Base-by-base conservation (phyloP, 2,113 vertebrate species). In the Syngnathoides biaculeatus region DNA sequence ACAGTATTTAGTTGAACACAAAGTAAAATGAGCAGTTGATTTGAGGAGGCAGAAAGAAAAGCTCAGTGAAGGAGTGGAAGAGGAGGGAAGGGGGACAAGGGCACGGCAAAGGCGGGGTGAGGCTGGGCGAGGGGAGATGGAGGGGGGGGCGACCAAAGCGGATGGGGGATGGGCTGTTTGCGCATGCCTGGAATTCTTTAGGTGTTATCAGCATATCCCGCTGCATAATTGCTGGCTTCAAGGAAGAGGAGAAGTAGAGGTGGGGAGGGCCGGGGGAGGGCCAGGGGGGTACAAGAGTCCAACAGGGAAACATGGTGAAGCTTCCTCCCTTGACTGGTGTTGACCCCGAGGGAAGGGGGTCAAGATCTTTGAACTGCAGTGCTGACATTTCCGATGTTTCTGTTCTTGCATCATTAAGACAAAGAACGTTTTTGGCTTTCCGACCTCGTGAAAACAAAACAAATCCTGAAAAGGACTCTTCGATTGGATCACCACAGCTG, bases 121-220 rank as follows among this genome's bases (percentile, higher is more conserved):
- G 61, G n/a, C n/a, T n/a, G n/a, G n/a, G n/a, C n/a, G n/a, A n/a
- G n/a, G n/a, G 64, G 73, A 48, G 48, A 27, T 65, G 27, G 38
- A 22, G 62, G 42, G 61, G 35, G 61, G 64, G 73, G 48, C 45
- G 26, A 68, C 67, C 61, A 17, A 15, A 79, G 75, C 74, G 68
- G 84, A 87, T 81, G 89, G 88, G 89, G 89, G 89, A 86, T 79
- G 88, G 90, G 88, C 84, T 90, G 87, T 89, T 89, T 87, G 87
- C 77, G 84, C 88, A 92, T 92, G 84, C 89, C 70, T 86, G 71
- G 27, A 84, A 91, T 92, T 91, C 89, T 75, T 90, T 84, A 80
- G 81, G 82, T 86, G 90, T 90, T 90, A 91, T 91, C 89, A 89
- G 87, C 79, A 63, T 80, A 77, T 80, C 77, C 82, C 59, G 70